A percentile compares a stretch with the other conserved stretches of the same genome.
Conservation (phyloP, 2,113 vertebrate genomes). For the Gambusia affinis region DNA sequence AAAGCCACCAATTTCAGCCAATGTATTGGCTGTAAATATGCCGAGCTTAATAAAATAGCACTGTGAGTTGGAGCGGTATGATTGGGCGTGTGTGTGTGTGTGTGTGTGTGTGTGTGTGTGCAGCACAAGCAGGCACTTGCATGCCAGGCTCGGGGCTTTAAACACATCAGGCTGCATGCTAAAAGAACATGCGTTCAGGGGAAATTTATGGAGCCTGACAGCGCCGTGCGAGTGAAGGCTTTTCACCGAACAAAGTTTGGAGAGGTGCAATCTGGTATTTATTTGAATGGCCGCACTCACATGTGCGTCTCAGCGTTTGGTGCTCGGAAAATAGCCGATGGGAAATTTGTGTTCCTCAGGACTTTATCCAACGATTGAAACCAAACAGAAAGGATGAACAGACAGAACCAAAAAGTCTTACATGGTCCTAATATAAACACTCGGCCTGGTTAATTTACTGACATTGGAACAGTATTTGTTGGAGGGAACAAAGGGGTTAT, state of each 20-base stretch:
- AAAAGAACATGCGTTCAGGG: constrained; percentile 53
- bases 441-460: not conserved
- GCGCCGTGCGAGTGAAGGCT: constrained; percentile 41
- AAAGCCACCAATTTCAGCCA: constrained; percentile 57
- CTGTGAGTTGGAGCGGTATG: not conserved
- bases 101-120: not conserved
- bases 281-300: constrained; percentile 43
- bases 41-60: constrained; percentile 51
- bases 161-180: constrained; percentile 56
- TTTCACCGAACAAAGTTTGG: constrained; percentile 52
- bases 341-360: constrained; percentile 33
- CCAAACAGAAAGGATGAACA: constrained; percentile 34
- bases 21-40: constrained; percentile 63
- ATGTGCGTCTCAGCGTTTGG: constrained; percentile 17
- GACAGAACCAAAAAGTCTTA: constrained; percentile 6
- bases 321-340: constrained; percentile 41
- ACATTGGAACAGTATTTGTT: not conserved
- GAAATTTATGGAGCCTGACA: constrained; percentile 60
- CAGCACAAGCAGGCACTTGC: constrained; percentile 33
- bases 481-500: not conserved
- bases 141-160: constrained; percentile 45
- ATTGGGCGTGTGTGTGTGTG: not conserved
- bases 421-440: not conserved
- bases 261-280: constrained; percentile 63
- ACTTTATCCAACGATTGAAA: constrained; percentile 30